phyloP scores from a whole-genome alignment of 92 coral and sea anemone species.

The Actinostola sp. region DNA sequence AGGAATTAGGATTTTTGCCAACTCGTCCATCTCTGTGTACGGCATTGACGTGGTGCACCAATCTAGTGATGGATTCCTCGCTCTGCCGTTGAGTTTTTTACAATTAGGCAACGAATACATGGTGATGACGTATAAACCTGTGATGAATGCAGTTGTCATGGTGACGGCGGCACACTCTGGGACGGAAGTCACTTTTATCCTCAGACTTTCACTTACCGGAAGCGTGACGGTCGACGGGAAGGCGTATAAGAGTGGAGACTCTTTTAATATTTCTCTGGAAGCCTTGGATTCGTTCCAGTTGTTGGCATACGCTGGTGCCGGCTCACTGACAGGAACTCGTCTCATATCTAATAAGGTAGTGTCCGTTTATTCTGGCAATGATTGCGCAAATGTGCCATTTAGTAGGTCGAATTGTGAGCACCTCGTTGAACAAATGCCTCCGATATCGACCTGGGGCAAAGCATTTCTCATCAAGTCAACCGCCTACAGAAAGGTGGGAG shows the following conservation, averaged over 20 bases:
- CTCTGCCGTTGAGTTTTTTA: constrained; percentile 66
- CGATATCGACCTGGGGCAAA: constrained; percentile 74
- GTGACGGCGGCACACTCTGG: constrained; percentile 68
- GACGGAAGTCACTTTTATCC: constrained; percentile 55
- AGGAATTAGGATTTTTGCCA: constrained; percentile 71
- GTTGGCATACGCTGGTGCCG: constrained; percentile 36
- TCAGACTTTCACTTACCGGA: constrained; percentile 33
- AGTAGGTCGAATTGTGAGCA: constrained; percentile 58
- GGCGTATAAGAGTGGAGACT: constrained; percentile 45
- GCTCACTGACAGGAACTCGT: constrained; percentile 69
- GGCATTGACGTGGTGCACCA: constrained; percentile 48
- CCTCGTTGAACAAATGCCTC: constrained; percentile 88
- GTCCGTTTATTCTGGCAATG: constrained; percentile 89
- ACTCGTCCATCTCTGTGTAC: constrained; percentile 68
- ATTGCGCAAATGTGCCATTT: constrained; percentile 77
- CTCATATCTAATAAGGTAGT: constrained; percentile 69
- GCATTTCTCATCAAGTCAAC: constrained; percentile 71
- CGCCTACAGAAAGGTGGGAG: constrained; percentile 47
- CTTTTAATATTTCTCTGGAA: constrained; percentile 43
- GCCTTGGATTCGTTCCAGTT: constrained; percentile 75
- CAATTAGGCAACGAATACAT: constrained; percentile 63
- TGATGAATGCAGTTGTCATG: constrained; percentile 53
- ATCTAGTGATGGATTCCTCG: constrained; percentile 80
- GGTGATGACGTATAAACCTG: constrained; percentile 67
- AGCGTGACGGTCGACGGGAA: constrained; percentile 8